Percentiles rank a stretch among this genome's conserved stretches.
These are phyloP conservation scores for Artibeus jamaicensis DNA, from an alignment of 2,797 vertebrate genomes.

Conservation along the genomic window DNA sequence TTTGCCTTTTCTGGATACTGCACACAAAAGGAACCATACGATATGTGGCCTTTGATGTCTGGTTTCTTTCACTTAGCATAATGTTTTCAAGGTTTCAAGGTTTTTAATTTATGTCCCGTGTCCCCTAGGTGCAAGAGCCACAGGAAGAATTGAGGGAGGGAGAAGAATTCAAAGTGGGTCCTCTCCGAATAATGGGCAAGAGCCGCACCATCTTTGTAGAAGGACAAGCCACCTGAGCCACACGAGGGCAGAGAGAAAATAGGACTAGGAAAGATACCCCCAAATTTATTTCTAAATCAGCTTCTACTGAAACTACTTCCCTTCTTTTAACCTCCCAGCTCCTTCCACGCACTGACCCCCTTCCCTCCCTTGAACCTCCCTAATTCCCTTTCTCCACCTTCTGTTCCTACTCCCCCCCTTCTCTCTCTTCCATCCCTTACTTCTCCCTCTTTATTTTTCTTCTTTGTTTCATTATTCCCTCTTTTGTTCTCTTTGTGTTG, in stretches of 20 bases:
- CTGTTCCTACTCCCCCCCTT: background rate
- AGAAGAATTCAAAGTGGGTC: background rate
- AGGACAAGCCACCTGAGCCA: background rate
- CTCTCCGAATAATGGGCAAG: background rate
- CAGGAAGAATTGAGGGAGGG: background rate
- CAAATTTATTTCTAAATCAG: background rate
- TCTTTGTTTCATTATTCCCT: background rate
- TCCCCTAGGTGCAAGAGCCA: background rate
- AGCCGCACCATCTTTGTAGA: background rate
- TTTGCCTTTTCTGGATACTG: too few species aligned
- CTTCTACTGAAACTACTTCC: background rate
- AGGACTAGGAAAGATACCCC: too few species aligned
- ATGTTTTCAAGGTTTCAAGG: slow-evolving; percentile 16
- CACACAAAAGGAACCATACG: too few species aligned
- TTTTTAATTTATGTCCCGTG: background rate
- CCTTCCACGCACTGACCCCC: fast-evolving
- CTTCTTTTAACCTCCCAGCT: background rate
- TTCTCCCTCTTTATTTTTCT: background rate
- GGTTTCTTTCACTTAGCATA: background rate
- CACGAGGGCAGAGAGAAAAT: background rate
- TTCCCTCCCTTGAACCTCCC: fast-evolving
- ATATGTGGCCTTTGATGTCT: too few species aligned
- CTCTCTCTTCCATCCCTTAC: background rate
- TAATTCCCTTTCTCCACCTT: background rate
- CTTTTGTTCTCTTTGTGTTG: background rate